Percentiles rank a stretch among this genome's conserved stretches.
These are phyloP conservation scores for Osmerus mordax DNA, from an alignment of 2,113 vertebrate species.

Conservation along the genomic window DNA sequence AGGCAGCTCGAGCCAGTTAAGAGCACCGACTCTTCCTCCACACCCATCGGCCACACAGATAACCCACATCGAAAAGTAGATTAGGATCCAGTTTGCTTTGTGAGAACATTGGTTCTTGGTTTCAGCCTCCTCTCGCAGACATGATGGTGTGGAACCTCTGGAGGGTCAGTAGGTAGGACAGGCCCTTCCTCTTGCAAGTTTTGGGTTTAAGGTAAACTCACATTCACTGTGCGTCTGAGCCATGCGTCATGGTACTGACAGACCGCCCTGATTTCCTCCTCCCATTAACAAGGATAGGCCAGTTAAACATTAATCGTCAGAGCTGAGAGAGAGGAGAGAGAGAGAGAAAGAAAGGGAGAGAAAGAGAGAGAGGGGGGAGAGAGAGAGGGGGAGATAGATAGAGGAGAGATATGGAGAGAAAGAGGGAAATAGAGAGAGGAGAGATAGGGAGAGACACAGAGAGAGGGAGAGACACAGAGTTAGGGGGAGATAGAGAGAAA, in stretches of 20 bases:
- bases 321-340: conserved; percentile 7
- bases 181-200: not conserved
- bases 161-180: not conserved
- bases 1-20: not conserved
- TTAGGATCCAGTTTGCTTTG: not conserved
- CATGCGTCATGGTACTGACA: conserved; percentile 25
- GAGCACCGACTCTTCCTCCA: not conserved
- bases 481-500: too few species aligned
- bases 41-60: not conserved
- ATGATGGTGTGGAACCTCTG: not conserved
- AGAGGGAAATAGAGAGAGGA: too few species aligned
- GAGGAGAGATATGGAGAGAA: too few species aligned
- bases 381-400: too few species aligned
- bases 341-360: conserved; percentile 12
- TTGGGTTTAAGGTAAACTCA: not conserved
- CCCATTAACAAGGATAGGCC: conserved; percentile 42
- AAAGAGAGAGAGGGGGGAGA: not conserved
- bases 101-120: not conserved
- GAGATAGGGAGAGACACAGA: too few species aligned
- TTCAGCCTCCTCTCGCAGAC: not conserved
- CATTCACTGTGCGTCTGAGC: conserved; percentile 18
- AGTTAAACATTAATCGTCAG: conserved; percentile 68
- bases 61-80: not conserved
- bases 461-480: too few species aligned
- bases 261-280: conserved; percentile 43